Percentiles rank a stretch among this genome's conserved stretches.
Conservation (phyloP, 2,113 vertebrate genomes). For the Benitochromis conjunctus region DNA sequence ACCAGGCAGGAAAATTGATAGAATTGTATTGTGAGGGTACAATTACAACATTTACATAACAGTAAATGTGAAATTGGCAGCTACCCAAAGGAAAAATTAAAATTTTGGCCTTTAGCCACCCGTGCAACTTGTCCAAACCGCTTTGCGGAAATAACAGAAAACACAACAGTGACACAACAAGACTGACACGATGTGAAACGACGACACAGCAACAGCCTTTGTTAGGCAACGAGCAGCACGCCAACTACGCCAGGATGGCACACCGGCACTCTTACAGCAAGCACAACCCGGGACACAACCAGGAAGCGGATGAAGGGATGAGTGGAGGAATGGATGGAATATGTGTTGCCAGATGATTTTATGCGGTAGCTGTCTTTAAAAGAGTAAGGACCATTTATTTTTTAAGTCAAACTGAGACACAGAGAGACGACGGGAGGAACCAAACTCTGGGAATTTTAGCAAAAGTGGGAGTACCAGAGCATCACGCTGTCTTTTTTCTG, state of each 20-base stretch:
- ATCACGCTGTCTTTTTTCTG: background rate
- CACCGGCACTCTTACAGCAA: slow-evolving; percentile 23
- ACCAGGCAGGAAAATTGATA: background rate
- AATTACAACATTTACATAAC: background rate
- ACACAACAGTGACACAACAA: background rate
- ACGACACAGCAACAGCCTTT: background rate
- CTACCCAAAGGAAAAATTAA: background rate
- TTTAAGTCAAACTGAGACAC: background rate
- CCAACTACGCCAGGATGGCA: slow-evolving; percentile 5
- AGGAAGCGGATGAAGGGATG: slow-evolving; percentile 54
- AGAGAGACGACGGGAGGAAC: slow-evolving; percentile 20
- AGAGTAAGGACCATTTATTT: background rate
- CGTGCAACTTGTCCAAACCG: background rate
- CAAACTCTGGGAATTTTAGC: background rate
- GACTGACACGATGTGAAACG: background rate
- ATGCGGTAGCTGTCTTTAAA: background rate
- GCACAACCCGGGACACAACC: slow-evolving; percentile 44
- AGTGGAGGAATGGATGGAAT: background rate
- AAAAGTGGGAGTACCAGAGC: background rate
- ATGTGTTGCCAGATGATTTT: background rate
- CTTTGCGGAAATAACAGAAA: background rate
- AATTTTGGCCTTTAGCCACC: background rate
- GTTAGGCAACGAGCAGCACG: slow-evolving; percentile 11
- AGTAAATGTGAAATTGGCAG: background rate
- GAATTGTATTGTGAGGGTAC: background rate